These are phyloP conservation scores for Lethenteron reissneri DNA, from an alignment of 2,113 vertebrate genomes.

Conservation along the genomic window DNA sequence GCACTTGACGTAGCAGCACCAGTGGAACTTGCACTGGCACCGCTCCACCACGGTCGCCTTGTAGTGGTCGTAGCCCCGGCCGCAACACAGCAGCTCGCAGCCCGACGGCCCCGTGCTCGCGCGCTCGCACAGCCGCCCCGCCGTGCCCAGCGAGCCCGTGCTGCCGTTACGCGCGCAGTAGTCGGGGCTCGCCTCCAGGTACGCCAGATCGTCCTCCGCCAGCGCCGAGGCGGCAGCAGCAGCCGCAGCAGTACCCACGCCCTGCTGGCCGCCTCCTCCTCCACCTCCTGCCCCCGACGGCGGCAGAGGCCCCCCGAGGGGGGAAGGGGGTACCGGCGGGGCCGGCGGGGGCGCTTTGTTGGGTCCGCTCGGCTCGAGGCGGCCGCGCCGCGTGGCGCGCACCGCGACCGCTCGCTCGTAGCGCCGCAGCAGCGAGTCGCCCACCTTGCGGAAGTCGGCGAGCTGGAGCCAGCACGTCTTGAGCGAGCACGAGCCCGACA, in stretches of 20 bases:
- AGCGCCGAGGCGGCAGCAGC: too few relatives aligned
- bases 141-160: constrained; percentile 5
- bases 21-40: constrained; percentile 2
- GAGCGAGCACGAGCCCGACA: constrained; percentile 6
- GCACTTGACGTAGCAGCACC: constrained; percentile 3
- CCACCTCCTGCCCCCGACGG: constrained; percentile 66
- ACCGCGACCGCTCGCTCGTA: too few relatives aligned
- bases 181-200: constrained; percentile 4
- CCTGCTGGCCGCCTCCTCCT: constrained; percentile 12
- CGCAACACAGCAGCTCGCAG: constrained; percentile 3
- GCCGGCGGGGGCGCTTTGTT: too few relatives aligned
- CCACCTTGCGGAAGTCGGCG: constrained; percentile 6
- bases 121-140: neutral
- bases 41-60: constrained; percentile 2
- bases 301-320: constrained; percentile 26
- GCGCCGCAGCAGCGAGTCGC: neutral
- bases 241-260: too few relatives aligned
- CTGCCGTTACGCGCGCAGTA: constrained; percentile 2
- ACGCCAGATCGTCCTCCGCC: neutral
- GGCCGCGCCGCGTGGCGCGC: too few relatives aligned
- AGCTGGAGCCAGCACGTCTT: constrained; percentile 8
- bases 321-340: too few relatives aligned
- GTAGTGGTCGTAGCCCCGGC: constrained; percentile 6
- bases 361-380: too few relatives aligned
- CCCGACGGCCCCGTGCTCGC: neutral